Evolutionary conservation across 2,888 invertebrate species (phyloP), one percentile per base, ranked within the genome.

Genomic region (Standfussiana lucernea): DNA sequence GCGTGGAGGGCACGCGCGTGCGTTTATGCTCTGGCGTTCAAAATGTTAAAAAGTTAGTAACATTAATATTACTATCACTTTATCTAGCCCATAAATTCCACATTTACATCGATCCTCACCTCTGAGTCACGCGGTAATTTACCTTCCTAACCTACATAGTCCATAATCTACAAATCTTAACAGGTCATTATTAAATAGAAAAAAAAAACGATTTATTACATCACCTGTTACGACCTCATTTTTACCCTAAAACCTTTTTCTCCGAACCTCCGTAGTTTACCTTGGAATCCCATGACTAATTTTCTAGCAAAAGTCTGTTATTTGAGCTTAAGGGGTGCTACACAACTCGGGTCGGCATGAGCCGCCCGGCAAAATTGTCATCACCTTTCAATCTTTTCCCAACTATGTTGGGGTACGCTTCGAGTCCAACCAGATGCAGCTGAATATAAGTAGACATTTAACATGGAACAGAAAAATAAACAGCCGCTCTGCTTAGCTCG

Each of bases 161-260:
- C 50, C 13, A 15, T 68, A 84, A 84, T 71, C 72, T 40, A 56
- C 24, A 21, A 72, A 84, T 79, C 79, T 65, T 65, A 61, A 71
- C 80, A n/a, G 11, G 28, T 40, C 28, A 82, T 76, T 76, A 65
- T 40, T 40, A 42, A 42, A 65, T 32, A 42, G 1, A 40, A 7
- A 56, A 81, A 80, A 81, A 65, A 28, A 32, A 61, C 59, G n/a
- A 67, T 67, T 77, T 64, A 83, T 78, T 78, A 79, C 28, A 68
- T 64, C 28, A 76, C 66, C 37, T 47, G 8, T 56, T 68, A 28
- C 61, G 67, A 66, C 79, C 79, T 77, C 72, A 83, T 66, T 80
- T 47, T 35, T 70, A 59, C 37, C 81, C 65, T 4, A 74, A 82
- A 66, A 64, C 53, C 28, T 75, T 61, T 80, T 80, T 71, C 79